These are phyloP conservation scores for Cetonia aurata DNA, from an alignment of 2,888 invertebrate species.

Conservation along the genomic window DNA sequence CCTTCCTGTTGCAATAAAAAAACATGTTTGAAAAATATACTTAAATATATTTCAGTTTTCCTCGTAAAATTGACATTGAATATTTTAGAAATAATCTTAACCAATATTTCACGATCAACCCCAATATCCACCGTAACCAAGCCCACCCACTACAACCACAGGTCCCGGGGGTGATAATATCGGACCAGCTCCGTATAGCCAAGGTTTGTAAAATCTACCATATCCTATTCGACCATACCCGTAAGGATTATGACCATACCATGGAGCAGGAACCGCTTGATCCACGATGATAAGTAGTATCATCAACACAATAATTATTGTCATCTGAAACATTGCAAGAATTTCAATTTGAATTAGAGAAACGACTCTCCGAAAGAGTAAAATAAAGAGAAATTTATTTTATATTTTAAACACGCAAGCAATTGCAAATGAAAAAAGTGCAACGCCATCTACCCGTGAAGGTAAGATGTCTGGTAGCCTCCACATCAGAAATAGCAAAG, in stretches of 20 bases:
- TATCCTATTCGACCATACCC: constrained; percentile 13
- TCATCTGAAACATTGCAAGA: background rate
- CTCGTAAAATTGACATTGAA: background rate
- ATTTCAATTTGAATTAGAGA: no score
- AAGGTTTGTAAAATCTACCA: constrained; percentile 17
- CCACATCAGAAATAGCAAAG: no score
- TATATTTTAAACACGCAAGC: no score
- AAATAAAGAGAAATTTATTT: no score
- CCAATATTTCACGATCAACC: background rate
- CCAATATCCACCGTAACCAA: constrained; percentile 12
- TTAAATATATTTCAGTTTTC: no score
- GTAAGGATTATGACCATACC: background rate
- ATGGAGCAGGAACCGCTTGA: background rate
- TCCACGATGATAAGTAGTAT: background rate
- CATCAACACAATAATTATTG: background rate
- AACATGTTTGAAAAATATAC: no score
- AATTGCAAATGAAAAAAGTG: no score
- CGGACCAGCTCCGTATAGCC: constrained; percentile 12
- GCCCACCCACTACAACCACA: background rate
- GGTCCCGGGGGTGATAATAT: background rate
- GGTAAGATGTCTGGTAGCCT: no score
- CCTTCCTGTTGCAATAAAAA: no score
- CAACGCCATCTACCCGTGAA: no score
- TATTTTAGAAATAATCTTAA: background rate
- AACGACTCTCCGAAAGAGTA: no score